Evolutionary conservation across 2,113 vertebrate genomes (phyloP), one percentile per base, ranked within the genome.

Genomic region (Callopanchax toddi): DNA sequence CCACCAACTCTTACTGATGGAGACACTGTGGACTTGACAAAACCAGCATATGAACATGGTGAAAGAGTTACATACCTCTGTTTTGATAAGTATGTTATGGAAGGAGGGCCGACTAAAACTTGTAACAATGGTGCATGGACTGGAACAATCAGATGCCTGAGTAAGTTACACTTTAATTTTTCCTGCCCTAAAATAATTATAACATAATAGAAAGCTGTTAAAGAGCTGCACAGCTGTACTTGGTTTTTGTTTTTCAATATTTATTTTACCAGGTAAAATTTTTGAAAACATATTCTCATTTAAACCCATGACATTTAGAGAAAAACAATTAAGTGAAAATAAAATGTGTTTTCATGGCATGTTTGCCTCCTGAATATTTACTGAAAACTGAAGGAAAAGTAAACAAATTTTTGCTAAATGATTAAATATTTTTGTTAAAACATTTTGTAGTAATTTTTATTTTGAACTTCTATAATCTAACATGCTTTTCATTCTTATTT

Each of bases 51-150:
- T 56, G 2, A 0, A 0, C 26, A 78, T 0, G 3, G 2, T 7
- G 78, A 71, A 0, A 25, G 0, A 0, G 76, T 86, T 26, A 2
- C 69, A 18, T 83, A 78, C 23, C 0, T 0, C 13, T 88, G 86
- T 51, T 58, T 64, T 29, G 0, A 0, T 0, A 46, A 0, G 1
- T 69, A 82, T 40, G 2, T 0, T 0, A 36, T 79, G 67, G 9
- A 58, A 0, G 78, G 70, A 10, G 1, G 0, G 0, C 8, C 29
- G 5, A 16, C n/a, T 20, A 63, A 34, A 67, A 82, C 56, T 26
- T 88, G 86, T 54, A 0, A 0, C 0, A 65, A 81, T 10, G 79
- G 86, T 3, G 0, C 63, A 40, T 88, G 86, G 86, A 43, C 2
- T 13, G 83, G 83, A 81, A 0, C 59, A 2, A 72, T 77, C 0